Conservation (phyloP, 1,140 invertebrate genomes). For the Ips typographus region DNA sequence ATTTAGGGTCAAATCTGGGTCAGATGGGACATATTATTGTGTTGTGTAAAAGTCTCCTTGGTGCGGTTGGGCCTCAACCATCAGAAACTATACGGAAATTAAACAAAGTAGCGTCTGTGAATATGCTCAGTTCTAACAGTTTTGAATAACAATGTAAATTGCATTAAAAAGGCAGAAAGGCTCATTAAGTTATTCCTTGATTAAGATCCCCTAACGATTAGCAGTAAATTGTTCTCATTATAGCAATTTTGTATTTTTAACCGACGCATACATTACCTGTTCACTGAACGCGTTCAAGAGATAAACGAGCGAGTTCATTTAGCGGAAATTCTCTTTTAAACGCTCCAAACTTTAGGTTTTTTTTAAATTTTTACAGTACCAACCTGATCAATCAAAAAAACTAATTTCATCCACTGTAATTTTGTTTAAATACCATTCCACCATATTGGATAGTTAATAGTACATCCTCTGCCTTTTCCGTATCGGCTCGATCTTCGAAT, state of each 20-base stretch:
- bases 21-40: too few species aligned
- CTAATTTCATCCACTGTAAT: conserved; percentile 4
- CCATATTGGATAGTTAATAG: conserved; percentile 1
- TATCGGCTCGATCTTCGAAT: conserved; percentile 46
- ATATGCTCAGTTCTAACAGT: conserved; percentile 27
- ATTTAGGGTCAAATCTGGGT: too few species aligned
- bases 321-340: conserved; percentile 52
- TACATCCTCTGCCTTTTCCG: conserved; percentile 3
- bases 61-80: neutral
- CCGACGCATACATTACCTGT: conserved; percentile 52
- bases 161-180: conserved; percentile 45
- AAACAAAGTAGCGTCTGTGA: conserved; percentile 12
- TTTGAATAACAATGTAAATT: conserved; percentile 47
- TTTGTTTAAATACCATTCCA: neutral
- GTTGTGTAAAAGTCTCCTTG: neutral
- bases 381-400: neutral
- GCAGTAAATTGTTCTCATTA: conserved; percentile 56
- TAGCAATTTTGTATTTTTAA: conserved; percentile 55
- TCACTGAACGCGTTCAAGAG: conserved; percentile 51
- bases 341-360: conserved; percentile 29
- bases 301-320: conserved; percentile 50
- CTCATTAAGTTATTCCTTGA: conserved; percentile 54
- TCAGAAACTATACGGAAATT: neutral
- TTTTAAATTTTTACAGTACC: neutral
- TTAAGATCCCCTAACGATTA: conserved; percentile 54